Evolutionary conservation across 2,797 vertebrate species (phyloP).

Genomic region (Galago senegalensis): DNA sequence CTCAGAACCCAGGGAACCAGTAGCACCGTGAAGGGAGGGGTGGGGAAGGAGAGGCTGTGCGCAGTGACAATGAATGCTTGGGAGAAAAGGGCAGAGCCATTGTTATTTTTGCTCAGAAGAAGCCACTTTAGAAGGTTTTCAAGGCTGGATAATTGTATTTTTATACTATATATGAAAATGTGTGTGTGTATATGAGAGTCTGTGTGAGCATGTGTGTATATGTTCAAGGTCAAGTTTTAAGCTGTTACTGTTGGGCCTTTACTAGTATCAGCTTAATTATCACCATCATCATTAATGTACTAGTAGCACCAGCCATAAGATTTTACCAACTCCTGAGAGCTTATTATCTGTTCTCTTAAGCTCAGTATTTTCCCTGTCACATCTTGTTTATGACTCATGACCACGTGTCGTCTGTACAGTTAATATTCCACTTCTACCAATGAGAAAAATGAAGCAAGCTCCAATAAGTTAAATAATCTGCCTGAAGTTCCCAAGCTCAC

Average conservation of each 20-base stretch:
- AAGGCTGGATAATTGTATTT: background rate
- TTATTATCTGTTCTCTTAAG: background rate
- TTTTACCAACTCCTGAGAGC: background rate
- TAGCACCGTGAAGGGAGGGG: background rate
- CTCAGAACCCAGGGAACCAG: constrained; percentile 85
- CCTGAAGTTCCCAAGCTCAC: background rate
- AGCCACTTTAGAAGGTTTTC: background rate
- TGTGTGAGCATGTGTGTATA: background rate
- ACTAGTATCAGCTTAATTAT: background rate
- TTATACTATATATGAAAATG: background rate
- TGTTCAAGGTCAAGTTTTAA: background rate
- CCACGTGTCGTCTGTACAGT: background rate
- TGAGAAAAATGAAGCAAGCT: background rate
- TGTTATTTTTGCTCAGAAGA: constrained; percentile 28
- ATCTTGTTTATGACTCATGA: background rate
- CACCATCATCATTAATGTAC: background rate
- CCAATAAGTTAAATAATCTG: background rate
- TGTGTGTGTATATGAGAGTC: background rate
- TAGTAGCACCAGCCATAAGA: background rate
- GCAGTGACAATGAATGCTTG: constrained; percentile 73
- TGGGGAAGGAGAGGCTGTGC: constrained; percentile 61
- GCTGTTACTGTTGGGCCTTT: background rate
- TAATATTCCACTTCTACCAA: background rate
- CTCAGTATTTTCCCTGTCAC: background rate
- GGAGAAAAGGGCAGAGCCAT: constrained; percentile 58